Evolutionary conservation across 2,113 vertebrate species (phyloP), one percentile per base, ranked within the genome.

Genomic region (Poeciliopsis occidentalis): DNA sequence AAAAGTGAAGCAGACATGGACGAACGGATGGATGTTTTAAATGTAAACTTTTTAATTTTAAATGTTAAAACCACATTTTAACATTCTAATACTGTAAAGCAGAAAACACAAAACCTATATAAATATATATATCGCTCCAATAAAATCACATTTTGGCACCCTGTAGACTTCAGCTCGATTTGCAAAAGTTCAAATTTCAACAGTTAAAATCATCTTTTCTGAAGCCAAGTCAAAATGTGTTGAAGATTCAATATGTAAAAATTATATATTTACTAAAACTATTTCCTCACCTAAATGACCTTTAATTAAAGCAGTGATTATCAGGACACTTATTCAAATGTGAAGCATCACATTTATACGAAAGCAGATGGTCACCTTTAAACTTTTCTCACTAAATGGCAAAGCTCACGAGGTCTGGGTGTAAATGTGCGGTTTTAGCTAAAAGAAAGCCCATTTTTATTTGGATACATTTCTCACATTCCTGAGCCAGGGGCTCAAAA

Each of bases 401-500:
- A 39, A 74, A 88, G 66, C 84, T 71, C 71, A 86, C 78, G 78
- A 37, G 81, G 31, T 86, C 44, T 76, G 82, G 64, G 34, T 78
- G 39, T 69, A 61, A 62, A 76, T 67, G 64, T 71, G 75, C 74
- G 78, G 71, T 61, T 76, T 82, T n/a, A 72, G 66, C 73, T 84
- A 60, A 88, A 78, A 75, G 72, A 88, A 80, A 73, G 72, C 79
- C 51, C 54, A 76, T 60, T 87, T 84, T 80, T 44, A 85, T 83
- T 85, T 64, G 60, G 68, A 81, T 64, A 77, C 41, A 79, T 90
- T 83, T 88, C 75, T 90, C 57, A 76, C 78, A 89, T 90, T 91
- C 89, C 81, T 86, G 15, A 66, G 60, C n/a, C n/a, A 73, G 54
- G 39, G 72, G 64, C 62, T 84, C 37, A 11, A 30, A 71, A 69